Base-by-base conservation (phyloP, 2,113 vertebrate species). In the Zosterops pallidus region DNA sequence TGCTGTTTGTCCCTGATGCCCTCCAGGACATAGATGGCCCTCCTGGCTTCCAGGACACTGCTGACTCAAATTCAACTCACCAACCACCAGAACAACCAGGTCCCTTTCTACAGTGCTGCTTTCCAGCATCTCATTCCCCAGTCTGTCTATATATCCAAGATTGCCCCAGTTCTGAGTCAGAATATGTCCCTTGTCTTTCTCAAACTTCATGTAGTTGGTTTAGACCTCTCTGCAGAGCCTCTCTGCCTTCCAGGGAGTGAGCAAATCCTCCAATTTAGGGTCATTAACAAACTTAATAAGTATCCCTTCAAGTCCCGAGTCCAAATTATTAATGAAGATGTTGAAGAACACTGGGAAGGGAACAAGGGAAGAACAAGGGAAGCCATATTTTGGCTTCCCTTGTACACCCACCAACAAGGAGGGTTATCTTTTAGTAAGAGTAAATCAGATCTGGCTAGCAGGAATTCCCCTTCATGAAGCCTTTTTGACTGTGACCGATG, bases 1-100 rank as follows among this genome's bases (percentile, higher is more conserved):
- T 33, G 9, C 46, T 53, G 17, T 0, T 0, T 53, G 17, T 0
- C 0, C 26, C 33, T 68, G 63, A 33, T 44, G 21, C 1, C 1
- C 13, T 16, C 14, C 26, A 44, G 22, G 6, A 60, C 14, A 33
- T 0, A 39, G 1, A 0, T 37, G 81, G 1, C 26, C 17, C 18
- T 60, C 26, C 33, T 37, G 26, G 7, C 37, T 60, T 18, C 14
- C 63, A 60, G 37, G 46, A 22, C 46, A 28, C 18, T 77, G 12
- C 39, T 52, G 53, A 1, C 11, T 60, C 33, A 2, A 12, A 1
- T 18, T 26, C 22, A 68, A 2, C 22, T 59, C 2, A 1, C 3
- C 31, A 26, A 4, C 0, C 0, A 9, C 7, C 31, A 86, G 37
- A 11, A 37, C 4, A 7, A 1, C 11, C 33, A 33, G 7, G 20